A percentile compares a stretch with the other conserved stretches of the same genome.
phyloP scores from a whole-genome alignment of 2,888 invertebrate species.

The Ellobium chinense region DNA sequence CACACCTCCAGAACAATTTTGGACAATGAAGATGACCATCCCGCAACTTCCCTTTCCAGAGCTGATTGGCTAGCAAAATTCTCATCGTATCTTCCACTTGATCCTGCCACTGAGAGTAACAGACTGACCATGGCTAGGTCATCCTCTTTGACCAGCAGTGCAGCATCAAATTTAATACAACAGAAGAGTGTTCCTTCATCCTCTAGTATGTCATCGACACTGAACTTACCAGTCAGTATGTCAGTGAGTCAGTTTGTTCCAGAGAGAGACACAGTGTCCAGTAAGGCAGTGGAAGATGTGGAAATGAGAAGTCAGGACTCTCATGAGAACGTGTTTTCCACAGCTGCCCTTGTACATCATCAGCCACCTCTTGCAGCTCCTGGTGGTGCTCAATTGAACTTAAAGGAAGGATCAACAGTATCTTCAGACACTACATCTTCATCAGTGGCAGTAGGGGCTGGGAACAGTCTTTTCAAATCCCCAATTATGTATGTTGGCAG shows the following conservation, averaged over 20 bases:
- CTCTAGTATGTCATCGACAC: neutral
- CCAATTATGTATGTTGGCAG: constrained; percentile 25
- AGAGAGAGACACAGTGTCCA: neutral
- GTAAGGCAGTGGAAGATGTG: neutral
- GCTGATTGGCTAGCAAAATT: constrained; percentile 46
- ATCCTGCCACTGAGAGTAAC: neutral
- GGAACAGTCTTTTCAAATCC: neutral
- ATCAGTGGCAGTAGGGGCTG: neutral
- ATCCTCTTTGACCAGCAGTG: neutral
- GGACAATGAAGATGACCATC: neutral
- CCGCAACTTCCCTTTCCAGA: constrained; percentile 14
- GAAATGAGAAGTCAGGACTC: neutral
- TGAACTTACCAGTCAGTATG: neutral
- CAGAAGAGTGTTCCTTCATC: neutral
- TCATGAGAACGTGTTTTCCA: neutral
- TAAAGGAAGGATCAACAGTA: no score
- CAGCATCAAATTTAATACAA: neutral
- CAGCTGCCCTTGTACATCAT: no score
- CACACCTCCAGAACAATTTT: neutral
- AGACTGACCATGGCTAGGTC: neutral
- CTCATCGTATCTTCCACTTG: constrained; percentile 33
- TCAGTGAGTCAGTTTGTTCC: neutral
- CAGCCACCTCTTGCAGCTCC: neutral
- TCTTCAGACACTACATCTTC: no score
- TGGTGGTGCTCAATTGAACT: neutral